Evolutionary conservation across 2,888 invertebrate genomes (phyloP).

Genomic region (Catotricha subobsoleta): DNA sequence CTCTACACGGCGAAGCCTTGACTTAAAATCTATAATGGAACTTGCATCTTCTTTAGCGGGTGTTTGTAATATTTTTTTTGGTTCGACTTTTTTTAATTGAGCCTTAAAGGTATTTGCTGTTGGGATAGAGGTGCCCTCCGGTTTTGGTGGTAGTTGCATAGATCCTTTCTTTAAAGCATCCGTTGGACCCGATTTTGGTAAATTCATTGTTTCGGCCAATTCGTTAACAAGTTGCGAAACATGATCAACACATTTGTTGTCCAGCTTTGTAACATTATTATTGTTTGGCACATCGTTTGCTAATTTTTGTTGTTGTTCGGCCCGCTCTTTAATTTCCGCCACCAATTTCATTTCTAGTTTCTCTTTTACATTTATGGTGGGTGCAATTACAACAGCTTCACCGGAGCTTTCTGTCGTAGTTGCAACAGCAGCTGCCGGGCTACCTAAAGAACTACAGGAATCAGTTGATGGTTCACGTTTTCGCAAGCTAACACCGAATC

Average conservation of each 20-base stretch:
- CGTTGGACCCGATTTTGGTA: slow-evolving; percentile 28
- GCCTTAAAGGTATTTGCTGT: slow-evolving; percentile 37
- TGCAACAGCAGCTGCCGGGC: slow-evolving; percentile 25
- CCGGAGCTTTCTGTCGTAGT: background rate
- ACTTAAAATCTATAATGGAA: slow-evolving; percentile 63
- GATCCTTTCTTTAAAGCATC: background rate
- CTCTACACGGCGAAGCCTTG: slow-evolving; percentile 65
- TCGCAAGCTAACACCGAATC: slow-evolving; percentile 50
- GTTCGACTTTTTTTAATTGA: slow-evolving; percentile 57
- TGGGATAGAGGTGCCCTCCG: background rate
- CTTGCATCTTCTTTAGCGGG: slow-evolving; percentile 37
- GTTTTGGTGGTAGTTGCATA: slow-evolving; percentile 5
- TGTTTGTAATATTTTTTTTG: slow-evolving; percentile 33
- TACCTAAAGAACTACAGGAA: slow-evolving; percentile 35
- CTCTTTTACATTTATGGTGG: slow-evolving; percentile 44
- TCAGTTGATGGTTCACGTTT: slow-evolving; percentile 45
- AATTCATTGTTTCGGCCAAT: slow-evolving; percentile 64
- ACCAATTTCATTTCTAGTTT: slow-evolving; percentile 64
- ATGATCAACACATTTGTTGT: slow-evolving; percentile 40
- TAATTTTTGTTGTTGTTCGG: slow-evolving; percentile 39
- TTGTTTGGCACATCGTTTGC: slow-evolving; percentile 33
- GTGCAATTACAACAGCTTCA: slow-evolving; percentile 18
- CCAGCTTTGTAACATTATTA: background rate
- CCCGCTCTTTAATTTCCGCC: slow-evolving; percentile 66
- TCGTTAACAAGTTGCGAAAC: slow-evolving; percentile 67